Evolutionary conservation across 2,797 vertebrate species (phyloP).

Genomic region (Micropoecilia bifurca): DNA sequence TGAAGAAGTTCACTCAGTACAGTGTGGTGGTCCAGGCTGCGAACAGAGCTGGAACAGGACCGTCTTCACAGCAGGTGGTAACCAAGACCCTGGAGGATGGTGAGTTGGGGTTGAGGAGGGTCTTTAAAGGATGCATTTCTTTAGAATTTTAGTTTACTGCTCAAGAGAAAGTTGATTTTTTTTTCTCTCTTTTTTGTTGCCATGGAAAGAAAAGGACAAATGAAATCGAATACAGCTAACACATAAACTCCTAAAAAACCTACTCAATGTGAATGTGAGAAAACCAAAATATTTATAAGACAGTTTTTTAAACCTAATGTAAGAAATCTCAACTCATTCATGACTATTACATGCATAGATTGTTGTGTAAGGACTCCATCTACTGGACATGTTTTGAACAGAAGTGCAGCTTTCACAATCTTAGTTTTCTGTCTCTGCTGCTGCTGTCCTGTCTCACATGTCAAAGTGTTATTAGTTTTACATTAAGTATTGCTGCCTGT

Average conservation of each 20-base stretch:
- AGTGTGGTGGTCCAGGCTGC: constrained; percentile 98
- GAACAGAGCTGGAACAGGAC: constrained; percentile 95
- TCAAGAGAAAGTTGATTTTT: neutral
- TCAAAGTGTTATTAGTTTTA: neutral
- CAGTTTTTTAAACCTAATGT: neutral
- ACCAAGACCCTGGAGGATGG: constrained; percentile 96
- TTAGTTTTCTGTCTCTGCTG: neutral
- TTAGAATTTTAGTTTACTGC: neutral
- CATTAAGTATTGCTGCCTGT: neutral
- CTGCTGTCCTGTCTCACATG: neutral
- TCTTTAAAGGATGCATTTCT: neutral
- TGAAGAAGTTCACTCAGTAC: constrained; percentile 98
- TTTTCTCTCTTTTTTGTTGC: neutral
- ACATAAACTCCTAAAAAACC: neutral
- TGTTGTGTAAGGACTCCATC: constrained; percentile 42
- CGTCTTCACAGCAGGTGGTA: constrained; percentile 98
- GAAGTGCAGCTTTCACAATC: neutral
- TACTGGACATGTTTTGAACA: constrained; percentile 55
- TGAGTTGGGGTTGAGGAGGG: constrained; percentile 59
- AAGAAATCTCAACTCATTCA: neutral
- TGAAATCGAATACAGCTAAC: neutral
- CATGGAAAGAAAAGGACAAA: neutral
- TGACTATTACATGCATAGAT: constrained; percentile 1
- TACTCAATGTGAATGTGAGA: neutral
- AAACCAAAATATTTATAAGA: neutral